A percentile compares a stretch with the other conserved stretches of the same genome.
Evolutionary conservation across 2,113 vertebrate species (phyloP).

Genomic region (Syngnathus typhle): DNA sequence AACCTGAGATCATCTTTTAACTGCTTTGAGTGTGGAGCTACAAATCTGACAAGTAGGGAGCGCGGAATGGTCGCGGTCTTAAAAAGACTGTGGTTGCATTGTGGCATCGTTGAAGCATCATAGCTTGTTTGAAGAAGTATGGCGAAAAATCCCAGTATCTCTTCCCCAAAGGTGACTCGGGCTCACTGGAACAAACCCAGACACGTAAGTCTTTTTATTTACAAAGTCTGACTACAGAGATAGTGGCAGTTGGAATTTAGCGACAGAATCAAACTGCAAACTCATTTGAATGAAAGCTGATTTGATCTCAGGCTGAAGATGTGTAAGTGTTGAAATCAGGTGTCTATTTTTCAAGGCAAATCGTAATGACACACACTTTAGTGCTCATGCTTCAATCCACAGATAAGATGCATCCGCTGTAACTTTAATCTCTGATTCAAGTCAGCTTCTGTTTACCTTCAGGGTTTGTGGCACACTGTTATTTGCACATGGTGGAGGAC

Average conservation of each 20-base stretch:
- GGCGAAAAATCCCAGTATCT: constrained; percentile 29
- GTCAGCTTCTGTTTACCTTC: constrained; percentile 53
- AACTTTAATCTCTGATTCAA: constrained; percentile 30
- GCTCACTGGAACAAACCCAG: constrained; percentile 44
- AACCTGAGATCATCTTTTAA: constrained; percentile 32
- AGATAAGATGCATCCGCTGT: background rate
- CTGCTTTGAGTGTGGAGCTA: constrained; percentile 23
- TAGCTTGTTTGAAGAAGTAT: constrained; percentile 26
- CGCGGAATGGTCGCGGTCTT: constrained; percentile 4
- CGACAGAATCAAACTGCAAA: background rate
- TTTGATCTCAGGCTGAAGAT: background rate
- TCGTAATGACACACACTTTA: background rate
- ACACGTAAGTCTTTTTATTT: constrained; percentile 52
- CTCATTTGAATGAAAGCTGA: background rate
- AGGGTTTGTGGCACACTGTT: constrained; percentile 54
- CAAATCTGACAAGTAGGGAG: background rate
- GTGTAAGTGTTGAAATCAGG: background rate
- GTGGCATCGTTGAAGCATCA: constrained; percentile 21
- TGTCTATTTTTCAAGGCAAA: background rate
- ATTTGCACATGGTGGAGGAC: constrained; percentile 71
- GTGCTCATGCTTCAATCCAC: background rate
- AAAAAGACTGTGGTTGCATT: constrained; percentile 11
- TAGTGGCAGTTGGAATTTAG: background rate
- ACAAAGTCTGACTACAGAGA: constrained; percentile 7
- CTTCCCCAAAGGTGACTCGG: constrained; percentile 34